Conservation (phyloP, 2,113 vertebrate species). For the Lanius collurio region DNA sequence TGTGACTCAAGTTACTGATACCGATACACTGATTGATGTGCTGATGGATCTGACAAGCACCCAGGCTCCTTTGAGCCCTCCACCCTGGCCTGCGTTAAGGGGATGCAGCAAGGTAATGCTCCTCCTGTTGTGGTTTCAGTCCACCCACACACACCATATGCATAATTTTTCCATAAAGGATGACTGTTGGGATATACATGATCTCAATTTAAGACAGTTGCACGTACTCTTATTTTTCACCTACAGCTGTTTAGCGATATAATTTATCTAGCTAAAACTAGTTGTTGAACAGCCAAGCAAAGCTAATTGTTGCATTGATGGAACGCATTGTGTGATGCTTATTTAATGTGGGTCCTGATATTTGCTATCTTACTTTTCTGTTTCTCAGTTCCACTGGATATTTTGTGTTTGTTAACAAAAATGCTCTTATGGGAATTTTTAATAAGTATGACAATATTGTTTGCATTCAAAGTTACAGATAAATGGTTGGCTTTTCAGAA, state of each 20-base stretch:
- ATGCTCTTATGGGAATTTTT: background rate
- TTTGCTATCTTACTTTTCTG: background rate
- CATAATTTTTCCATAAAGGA: background rate
- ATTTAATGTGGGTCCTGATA: background rate
- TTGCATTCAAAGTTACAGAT: background rate
- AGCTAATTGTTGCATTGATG: background rate
- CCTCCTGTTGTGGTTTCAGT: background rate
- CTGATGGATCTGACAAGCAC: background rate
- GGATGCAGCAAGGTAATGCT: background rate
- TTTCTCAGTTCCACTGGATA: background rate
- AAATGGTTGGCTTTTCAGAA: background rate
- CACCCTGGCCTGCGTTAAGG: fast-evolving
- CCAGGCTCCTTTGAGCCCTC: background rate
- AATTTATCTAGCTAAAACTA: background rate
- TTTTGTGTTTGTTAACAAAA: background rate
- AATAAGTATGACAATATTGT: background rate
- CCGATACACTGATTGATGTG: background rate
- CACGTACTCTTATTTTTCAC: background rate
- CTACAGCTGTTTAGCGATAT: fast-evolving
- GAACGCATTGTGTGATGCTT: fast-evolving
- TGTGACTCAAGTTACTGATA: background rate
- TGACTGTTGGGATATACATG: background rate
- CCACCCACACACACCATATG: slow-evolving; percentile 23
- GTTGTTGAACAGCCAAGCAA: background rate
- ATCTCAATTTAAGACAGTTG: background rate